Base-by-base conservation (phyloP, 2,113 vertebrate species). In the Excalfactoria chinensis region DNA sequence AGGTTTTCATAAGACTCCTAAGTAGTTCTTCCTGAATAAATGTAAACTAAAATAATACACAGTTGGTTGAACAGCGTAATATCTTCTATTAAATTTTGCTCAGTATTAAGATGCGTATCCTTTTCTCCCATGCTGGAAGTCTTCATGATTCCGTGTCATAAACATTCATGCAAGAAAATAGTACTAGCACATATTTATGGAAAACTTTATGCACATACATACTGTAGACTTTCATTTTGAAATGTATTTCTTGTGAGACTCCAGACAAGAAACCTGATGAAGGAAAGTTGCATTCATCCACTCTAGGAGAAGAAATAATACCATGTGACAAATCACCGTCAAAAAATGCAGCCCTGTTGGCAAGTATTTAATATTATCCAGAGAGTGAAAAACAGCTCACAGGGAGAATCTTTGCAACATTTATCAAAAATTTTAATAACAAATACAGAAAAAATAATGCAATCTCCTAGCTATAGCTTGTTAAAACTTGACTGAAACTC, bases 361-460 rank as follows among this genome's bases (percentile, higher is more conserved):
- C 71, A 91, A 95, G 51, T 83, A 77, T 85, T 92, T 95, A 96
- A 80, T 89, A 94, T 86, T 49, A 89, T 55, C 75, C 60, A 59
- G 56, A 76, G 51, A 92, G 53, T 75, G 76, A 93, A 92, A 94
- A 95, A 53, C 69, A 91, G 68, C 85, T 95, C 83, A 91, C 56
- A 95, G 83, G 83, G 89, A 83, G 68, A 94, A 87, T 34, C 56
- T 80, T 70, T 95, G 91, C 91, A 96, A 94, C 86, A 94, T 96
- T 96, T 92, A 93, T 93, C 82, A 89, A 92, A 82, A 86, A 93
- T 96, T 94, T 95, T 92, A 93, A 95, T 92, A 91, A 82, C 71
- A 92, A 91, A 93, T 88, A 26, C 75, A 90, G 89, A 74, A 93
- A 96, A 93, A 89, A 89, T 83, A 92, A 89, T 88, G 74, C 74